phyloP scores from a whole-genome alignment of 2,113 vertebrate species.

The Seriola rivoliana region DNA sequence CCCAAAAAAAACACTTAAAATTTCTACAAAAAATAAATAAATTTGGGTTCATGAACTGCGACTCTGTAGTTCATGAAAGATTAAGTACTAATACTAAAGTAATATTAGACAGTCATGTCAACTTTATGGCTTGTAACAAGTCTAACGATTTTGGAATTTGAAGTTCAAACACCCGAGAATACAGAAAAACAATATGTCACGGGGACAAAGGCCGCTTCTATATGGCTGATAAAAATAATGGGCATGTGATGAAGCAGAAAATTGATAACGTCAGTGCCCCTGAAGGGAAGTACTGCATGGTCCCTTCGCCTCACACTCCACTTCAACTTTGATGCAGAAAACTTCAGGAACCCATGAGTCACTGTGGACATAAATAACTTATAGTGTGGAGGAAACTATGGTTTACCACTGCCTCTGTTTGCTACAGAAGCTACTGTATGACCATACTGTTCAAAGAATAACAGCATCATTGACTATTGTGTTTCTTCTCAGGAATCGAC shows the following conservation, averaged over 20 bases:
- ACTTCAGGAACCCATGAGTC: constrained; percentile 37
- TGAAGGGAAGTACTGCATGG: constrained; percentile 2
- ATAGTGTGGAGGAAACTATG: constrained; percentile 8
- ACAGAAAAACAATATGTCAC: constrained; percentile 2
- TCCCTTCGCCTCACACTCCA: constrained; percentile 36
- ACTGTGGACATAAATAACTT: constrained; percentile 51
- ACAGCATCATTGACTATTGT: no score
- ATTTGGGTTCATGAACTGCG: background rate
- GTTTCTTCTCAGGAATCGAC: background rate
- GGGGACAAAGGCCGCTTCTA: constrained; percentile 27
- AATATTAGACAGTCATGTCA: background rate
- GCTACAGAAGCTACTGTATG: background rate
- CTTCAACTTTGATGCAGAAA: constrained; percentile 55
- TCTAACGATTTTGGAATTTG: constrained; percentile 3
- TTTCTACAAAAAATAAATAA: no score
- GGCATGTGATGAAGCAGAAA: constrained; percentile 48
- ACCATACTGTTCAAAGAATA: background rate
- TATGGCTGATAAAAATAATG: constrained; percentile 41
- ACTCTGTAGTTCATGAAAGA: background rate
- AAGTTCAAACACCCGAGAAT: constrained; percentile 11
- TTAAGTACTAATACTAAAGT: no score
- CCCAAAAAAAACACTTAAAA: no score
- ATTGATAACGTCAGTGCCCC: constrained; percentile 38
- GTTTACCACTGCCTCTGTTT: constrained; percentile 6
- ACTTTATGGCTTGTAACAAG: background rate